phyloP scores from a whole-genome alignment of 2,888 invertebrate species.

The Gymnocheta viridis region DNA sequence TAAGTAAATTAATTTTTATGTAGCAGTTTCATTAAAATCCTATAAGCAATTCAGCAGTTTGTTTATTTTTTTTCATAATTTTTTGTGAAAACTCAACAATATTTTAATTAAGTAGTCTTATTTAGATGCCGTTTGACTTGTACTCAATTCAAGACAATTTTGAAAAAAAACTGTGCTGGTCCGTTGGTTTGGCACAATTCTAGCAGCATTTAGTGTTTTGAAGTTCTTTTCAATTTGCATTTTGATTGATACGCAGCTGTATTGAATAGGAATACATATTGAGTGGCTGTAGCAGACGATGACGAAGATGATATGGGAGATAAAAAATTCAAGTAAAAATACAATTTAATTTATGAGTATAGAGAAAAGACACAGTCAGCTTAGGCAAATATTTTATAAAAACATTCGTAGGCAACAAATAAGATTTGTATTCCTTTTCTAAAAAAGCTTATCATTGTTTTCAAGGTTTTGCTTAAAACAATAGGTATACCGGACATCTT shows the following conservation, averaged over 20 bases:
- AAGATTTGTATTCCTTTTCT: too few species aligned
- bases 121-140: slow-evolving; percentile 30
- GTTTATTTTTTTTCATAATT: background rate
- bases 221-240: slow-evolving; percentile 79
- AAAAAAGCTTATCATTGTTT: too few species aligned
- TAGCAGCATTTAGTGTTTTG: slow-evolving; percentile 73
- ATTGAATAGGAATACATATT: background rate
- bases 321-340: background rate
- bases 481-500: too few species aligned
- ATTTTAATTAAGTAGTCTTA: slow-evolving; percentile 24
- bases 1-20: slow-evolving; percentile 58
- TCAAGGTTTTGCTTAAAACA: too few species aligned
- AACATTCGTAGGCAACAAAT: background rate
- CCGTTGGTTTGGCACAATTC: slow-evolving; percentile 50
- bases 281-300: background rate
- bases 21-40: slow-evolving; percentile 61
- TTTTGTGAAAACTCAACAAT: background rate
- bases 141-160: slow-evolving; percentile 34
- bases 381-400: background rate
- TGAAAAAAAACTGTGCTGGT: background rate
- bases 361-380: background rate
- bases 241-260: slow-evolving; percentile 44
- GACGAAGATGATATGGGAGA: background rate
- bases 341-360: background rate
- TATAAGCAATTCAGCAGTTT: slow-evolving; percentile 40